Base-by-base conservation (phyloP, 2,113 vertebrate genomes). In the Eonycteris spelaea region DNA sequence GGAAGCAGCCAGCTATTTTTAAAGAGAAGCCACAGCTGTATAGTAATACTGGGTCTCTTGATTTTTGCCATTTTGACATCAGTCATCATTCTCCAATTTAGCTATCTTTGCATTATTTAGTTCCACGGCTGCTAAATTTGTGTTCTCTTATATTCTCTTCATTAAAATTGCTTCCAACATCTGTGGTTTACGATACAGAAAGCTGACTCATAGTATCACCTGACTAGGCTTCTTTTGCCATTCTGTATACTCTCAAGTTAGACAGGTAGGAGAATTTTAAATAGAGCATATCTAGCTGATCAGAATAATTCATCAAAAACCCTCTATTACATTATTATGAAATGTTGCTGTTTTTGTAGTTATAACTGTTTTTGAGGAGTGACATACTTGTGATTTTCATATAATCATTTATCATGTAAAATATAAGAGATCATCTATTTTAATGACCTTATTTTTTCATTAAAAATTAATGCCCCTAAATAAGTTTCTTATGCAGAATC, bases 1-100 rank as follows among this genome's bases (percentile, higher is more conserved):
- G 83, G 21, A 95, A 93, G n/a, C 67, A 94, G n/a, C 24, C 57
- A 96, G 71, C 2, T 91, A 92, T 93, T 97, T 97, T 96, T 90
- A 88, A 89, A 74, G 0, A 59, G 18, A 75, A 91, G 3, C 8
- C n/a, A 7, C 1, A 19, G 2, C 33, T 77, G 24, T 68, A 38
- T 33, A 26, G 33, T 0, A 86, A 59, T 91, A 97, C 15, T 40
- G 28, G 0, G 3, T 59, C 59, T 40, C 45, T 84, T 68, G 63
- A 48, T 40, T 94, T 95, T 86, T 14, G 91, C 15, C 21, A 21
- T 28, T 77, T 45, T 63, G 84, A 38, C 51, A 82, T 8, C 53
- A 68, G 86, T 93, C 79, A 90, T 90, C 48, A 94, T 91, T 97
- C 91, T 55, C 35, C 24, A 92, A 55, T 78, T 71, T 89, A 95